Evolutionary conservation across 1,140 invertebrate genomes (phyloP).

Genomic region (Coelopa frigida): DNA sequence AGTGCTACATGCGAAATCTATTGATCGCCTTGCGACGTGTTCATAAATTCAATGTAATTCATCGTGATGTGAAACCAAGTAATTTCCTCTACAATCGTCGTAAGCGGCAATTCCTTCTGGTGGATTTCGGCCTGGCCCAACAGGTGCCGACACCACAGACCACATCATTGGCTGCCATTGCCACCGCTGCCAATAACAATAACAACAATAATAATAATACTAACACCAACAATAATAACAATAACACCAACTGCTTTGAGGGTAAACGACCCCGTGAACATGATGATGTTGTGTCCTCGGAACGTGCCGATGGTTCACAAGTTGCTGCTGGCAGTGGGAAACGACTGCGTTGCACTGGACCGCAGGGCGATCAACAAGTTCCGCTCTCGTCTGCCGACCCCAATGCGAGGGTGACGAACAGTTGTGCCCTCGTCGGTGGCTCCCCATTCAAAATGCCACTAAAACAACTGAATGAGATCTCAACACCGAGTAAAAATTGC

Average conservation of each 20-base stretch:
- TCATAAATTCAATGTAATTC: slow-evolving; percentile 80
- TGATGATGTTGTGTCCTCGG: slow-evolving; percentile 4
- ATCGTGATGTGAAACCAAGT: slow-evolving; percentile 87
- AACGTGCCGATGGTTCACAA: slow-evolving; percentile 2
- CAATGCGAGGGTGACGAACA: slow-evolving; percentile 2
- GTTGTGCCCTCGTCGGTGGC: slow-evolving; percentile 2
- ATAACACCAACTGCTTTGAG: no score
- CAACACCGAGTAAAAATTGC: slow-evolving; percentile 8
- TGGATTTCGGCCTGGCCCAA: slow-evolving; percentile 87
- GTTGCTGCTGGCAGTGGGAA: slow-evolving; percentile 7
- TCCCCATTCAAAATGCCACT: slow-evolving; percentile 29
- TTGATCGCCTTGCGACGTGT: slow-evolving; percentile 70
- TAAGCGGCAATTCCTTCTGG: slow-evolving; percentile 64
- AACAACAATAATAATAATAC: no score
- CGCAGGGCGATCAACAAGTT: slow-evolving; percentile 6
- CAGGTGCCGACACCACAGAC: slow-evolving; percentile 31
- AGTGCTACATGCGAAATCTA: slow-evolving; percentile 75
- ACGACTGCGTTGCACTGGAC: slow-evolving; percentile 11
- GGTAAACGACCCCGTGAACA: slow-evolving; percentile 22
- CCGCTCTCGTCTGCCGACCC: neutral
- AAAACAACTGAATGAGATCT: slow-evolving; percentile 38
- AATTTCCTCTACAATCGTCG: slow-evolving; percentile 83
- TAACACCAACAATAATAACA: no score
- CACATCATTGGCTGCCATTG: neutral
- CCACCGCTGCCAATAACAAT: slow-evolving; percentile 3